Evolutionary conservation across 1,140 invertebrate genomes (phyloP).

Genomic region (Drosophila grimshawi): DNA sequence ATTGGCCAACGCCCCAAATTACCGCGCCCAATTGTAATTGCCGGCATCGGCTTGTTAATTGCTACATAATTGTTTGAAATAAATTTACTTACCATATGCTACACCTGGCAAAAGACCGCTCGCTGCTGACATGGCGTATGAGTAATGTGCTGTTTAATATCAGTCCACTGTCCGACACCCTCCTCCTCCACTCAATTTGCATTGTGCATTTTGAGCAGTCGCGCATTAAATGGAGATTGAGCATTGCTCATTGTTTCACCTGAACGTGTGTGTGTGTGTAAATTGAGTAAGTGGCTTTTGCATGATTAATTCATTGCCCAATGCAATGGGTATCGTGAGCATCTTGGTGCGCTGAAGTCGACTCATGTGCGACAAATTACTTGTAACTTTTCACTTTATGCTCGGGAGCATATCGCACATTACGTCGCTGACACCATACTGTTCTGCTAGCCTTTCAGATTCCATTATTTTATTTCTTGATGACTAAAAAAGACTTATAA

Average conservation of each 20-base stretch:
- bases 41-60: slow-evolving; percentile 81
- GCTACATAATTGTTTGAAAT: slow-evolving; percentile 82
- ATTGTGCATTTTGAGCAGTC: slow-evolving; percentile 49
- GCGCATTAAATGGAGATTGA: slow-evolving; percentile 55
- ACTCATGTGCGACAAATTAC: slow-evolving; percentile 20
- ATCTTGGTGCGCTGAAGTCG: slow-evolving; percentile 9
- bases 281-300: slow-evolving; percentile 38
- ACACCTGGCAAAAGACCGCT: slow-evolving; percentile 23
- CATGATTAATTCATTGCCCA: slow-evolving; percentile 50
- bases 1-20: slow-evolving; percentile 4
- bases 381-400: slow-evolving; percentile 17
- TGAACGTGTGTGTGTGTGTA: slow-evolving; percentile 6
- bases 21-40: slow-evolving; percentile 61
- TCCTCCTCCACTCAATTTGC: slow-evolving; percentile 46
- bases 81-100: slow-evolving; percentile 69
- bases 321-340: slow-evolving; percentile 27
- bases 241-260: slow-evolving; percentile 32
- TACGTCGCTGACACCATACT: background rate
- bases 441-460: background rate
- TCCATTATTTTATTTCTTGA: too few relatives aligned
- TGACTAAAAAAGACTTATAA: too few relatives aligned
- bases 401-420: slow-evolving; percentile 2
- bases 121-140: slow-evolving; percentile 69
- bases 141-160: slow-evolving; percentile 58
- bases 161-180: background rate